A percentile compares a stretch with the other conserved stretches of the same genome.
Conservation (phyloP, 2,888 invertebrate genomes). For the Schrankia costaestrigalis region DNA sequence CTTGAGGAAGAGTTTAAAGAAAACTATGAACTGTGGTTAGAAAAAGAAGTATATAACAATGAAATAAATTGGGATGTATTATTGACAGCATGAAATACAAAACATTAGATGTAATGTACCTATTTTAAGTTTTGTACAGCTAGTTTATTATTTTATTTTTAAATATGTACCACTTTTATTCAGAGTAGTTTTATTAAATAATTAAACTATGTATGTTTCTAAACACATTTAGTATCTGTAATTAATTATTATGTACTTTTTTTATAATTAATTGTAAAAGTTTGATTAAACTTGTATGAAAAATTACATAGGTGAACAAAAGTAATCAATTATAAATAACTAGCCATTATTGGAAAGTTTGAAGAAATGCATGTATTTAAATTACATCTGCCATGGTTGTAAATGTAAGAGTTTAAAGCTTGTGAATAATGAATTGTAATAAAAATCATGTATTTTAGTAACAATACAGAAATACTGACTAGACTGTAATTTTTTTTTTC, state of each 20-base stretch:
- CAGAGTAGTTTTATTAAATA: slow-evolving; percentile 30
- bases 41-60: slow-evolving; percentile 96
- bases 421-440: slow-evolving; percentile 30
- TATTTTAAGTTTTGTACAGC: slow-evolving; percentile 35
- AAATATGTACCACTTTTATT: slow-evolving; percentile 22
- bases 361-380: slow-evolving; percentile 11
- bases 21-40: slow-evolving; percentile 96
- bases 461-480: not conserved
- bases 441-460: slow-evolving; percentile 23
- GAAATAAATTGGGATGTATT: slow-evolving; percentile 88
- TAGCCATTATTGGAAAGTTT: slow-evolving; percentile 11
- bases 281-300: slow-evolving; percentile 21
- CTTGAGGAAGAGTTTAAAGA: slow-evolving; percentile 95
- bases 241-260: no score
- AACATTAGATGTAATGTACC: slow-evolving; percentile 8
- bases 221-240: no score
- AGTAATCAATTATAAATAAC: slow-evolving; percentile 16
- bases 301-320: slow-evolving; percentile 14
- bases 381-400: slow-evolving; percentile 6
- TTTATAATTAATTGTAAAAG: slow-evolving; percentile 25
- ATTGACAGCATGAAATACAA: slow-evolving; percentile 48
- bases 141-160: slow-evolving; percentile 41
- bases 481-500: not conserved
- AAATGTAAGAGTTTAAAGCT: slow-evolving; percentile 17
- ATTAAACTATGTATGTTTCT: slow-evolving; percentile 20